Conservation (phyloP, 1,140 invertebrate genomes). For the Coelopa frigida region DNA sequence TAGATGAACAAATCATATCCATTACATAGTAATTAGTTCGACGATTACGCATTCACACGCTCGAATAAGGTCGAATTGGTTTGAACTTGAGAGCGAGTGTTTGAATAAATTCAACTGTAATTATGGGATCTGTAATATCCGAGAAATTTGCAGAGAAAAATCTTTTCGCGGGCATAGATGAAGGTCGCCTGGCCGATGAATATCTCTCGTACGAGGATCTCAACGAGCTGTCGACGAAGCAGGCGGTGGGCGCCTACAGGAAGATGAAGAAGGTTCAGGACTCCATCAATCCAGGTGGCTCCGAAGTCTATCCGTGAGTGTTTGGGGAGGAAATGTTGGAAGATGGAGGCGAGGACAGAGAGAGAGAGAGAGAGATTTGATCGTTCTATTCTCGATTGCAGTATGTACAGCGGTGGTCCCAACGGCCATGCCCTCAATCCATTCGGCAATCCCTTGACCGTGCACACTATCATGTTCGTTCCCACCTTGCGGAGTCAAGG, state of each 20-base stretch:
- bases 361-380: too few species aligned
- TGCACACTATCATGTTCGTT: constrained; percentile 88
- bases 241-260: constrained; percentile 60
- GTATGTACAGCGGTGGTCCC: constrained; percentile 9
- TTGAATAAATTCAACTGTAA: not conserved
- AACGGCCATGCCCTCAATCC: constrained; percentile 44
- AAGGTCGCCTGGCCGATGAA: constrained; percentile 13
- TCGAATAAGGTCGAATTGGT: not conserved
- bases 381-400: not conserved
- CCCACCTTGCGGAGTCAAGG: constrained; percentile 77
- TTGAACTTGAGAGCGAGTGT: not conserved
- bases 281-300: constrained; percentile 53
- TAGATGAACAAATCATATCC: too few species aligned
- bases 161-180: constrained; percentile 5
- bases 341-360: too few species aligned
- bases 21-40: too few species aligned
- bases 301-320: constrained; percentile 54
- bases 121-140: not conserved
- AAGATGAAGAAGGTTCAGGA: constrained; percentile 61
- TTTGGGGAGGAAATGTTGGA: too few species aligned
- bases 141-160: constrained; percentile 13
- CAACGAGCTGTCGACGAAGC: constrained; percentile 66
- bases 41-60: not conserved
- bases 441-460: constrained; percentile 68
- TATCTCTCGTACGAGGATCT: constrained; percentile 77